Evolutionary conservation across 2,797 vertebrate species (phyloP).

Genomic region (Macrochelys suwanniensis): DNA sequence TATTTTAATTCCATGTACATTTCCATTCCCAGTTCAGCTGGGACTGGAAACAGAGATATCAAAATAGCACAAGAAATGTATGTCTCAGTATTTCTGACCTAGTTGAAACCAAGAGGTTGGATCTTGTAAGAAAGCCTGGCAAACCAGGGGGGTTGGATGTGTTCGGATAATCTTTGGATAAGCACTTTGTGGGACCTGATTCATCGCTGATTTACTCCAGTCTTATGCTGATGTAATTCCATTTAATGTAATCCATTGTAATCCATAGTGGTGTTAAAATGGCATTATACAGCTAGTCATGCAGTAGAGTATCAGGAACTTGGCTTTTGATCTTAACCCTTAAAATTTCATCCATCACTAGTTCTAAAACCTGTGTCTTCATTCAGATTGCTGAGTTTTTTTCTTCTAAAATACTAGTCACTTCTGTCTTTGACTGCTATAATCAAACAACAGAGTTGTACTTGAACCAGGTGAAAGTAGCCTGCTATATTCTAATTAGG

Average conservation of each 20-base stretch:
- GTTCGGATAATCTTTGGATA: background rate
- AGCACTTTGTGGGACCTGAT: background rate
- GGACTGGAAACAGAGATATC: background rate
- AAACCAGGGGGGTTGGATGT: too few species aligned
- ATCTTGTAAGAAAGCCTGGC: background rate
- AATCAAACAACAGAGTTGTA: background rate
- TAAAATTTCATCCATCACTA: background rate
- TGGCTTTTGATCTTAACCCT: background rate
- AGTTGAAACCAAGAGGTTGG: background rate
- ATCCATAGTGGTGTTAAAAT: fast-evolving
- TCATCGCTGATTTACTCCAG: background rate
- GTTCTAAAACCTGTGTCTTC: background rate
- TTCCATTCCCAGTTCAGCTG: background rate
- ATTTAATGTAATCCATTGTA: background rate
- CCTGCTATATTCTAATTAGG: background rate
- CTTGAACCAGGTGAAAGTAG: background rate
- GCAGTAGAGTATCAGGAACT: background rate
- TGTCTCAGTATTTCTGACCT: background rate
- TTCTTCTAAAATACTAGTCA: background rate
- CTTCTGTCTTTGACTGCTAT: background rate
- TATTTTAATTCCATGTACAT: background rate
- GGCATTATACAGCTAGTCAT: background rate
- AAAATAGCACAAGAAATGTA: background rate
- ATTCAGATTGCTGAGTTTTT: background rate
- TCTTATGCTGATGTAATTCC: background rate